Conservation (phyloP, 1,140 invertebrate species). For the Melanaphis sacchari region DNA sequence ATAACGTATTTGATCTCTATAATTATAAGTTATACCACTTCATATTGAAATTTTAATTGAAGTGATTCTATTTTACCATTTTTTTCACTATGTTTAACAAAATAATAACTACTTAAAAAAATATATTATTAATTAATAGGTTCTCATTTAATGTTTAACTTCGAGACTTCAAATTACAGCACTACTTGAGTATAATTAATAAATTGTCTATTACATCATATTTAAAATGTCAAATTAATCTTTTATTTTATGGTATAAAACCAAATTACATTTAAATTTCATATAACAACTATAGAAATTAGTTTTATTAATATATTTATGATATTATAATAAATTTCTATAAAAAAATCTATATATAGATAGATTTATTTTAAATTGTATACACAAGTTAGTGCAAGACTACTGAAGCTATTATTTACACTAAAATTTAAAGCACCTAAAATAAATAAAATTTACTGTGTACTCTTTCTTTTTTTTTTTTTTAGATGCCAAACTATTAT, state of each 20-base stretch:
- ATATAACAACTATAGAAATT: neutral
- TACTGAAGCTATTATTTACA: neutral
- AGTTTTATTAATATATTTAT: neutral
- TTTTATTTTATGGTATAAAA: neutral
- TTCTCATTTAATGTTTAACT: too few species aligned
- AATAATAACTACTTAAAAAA: neutral
- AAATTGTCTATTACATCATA: too few species aligned
- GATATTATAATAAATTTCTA: neutral
- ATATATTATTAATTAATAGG: neutral
- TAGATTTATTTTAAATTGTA: neutral
- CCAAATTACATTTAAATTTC: neutral
- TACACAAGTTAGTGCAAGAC: neutral
- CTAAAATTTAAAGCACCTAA: neutral
- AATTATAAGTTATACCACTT: too few species aligned
- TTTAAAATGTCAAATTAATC: too few species aligned
- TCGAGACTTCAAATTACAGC: too few species aligned
- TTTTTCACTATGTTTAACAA: neutral
- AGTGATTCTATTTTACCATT: too few species aligned
- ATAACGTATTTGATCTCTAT: too few species aligned
- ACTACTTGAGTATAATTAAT: too few species aligned
- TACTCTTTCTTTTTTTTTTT: neutral
- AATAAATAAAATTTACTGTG: neutral
- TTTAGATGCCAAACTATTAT: neutral
- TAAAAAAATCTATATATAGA: too few species aligned
- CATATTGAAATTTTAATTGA: too few species aligned